Evolutionary conservation across 2,797 vertebrate species (phyloP).

Genomic region (Ctenopoma multispine): DNA sequence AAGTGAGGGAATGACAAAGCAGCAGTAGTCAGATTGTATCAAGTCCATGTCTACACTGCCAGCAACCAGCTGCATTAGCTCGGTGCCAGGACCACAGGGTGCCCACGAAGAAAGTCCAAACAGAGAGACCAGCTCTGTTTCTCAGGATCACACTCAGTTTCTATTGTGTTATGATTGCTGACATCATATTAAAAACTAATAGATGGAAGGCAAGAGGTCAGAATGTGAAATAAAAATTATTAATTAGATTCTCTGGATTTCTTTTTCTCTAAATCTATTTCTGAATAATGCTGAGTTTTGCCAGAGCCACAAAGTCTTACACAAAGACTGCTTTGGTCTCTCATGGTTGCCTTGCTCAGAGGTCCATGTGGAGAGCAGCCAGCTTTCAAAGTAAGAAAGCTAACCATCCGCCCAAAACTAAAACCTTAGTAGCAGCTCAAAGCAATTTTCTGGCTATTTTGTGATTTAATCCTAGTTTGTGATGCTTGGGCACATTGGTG

Average conservation of each 20-base stretch:
- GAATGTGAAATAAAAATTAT: constrained; percentile 47
- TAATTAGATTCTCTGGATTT: constrained; percentile 35
- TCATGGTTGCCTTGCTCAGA: constrained; percentile 63
- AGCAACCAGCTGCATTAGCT: constrained; percentile 78
- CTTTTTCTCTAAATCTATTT: constrained; percentile 63
- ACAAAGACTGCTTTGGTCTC: constrained; percentile 76
- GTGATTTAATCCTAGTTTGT: constrained; percentile 83
- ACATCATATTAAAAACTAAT: constrained; percentile 46
- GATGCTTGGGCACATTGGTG: constrained; percentile 68
- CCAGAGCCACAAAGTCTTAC: constrained; percentile 65
- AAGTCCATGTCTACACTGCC: constrained; percentile 71
- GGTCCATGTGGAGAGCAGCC: constrained; percentile 81
- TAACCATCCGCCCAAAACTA: constrained; percentile 83
- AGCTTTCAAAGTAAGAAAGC: constrained; percentile 80
- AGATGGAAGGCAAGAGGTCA: constrained; percentile 29
- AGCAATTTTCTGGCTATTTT: constrained; percentile 86
- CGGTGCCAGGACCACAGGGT: constrained; percentile 70
- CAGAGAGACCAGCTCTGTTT: constrained; percentile 58
- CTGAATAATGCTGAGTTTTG: constrained; percentile 53
- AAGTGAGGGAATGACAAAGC: constrained; percentile 74
- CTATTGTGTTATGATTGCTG: constrained; percentile 45
- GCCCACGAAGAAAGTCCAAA: constrained; percentile 71
- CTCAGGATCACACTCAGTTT: constrained; percentile 60
- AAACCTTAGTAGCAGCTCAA: constrained; percentile 81
- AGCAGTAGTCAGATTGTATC: constrained; percentile 79